Evolutionary conservation across 2,888 invertebrate genomes (phyloP).

Genomic region (Mesoligia furuncula): DNA sequence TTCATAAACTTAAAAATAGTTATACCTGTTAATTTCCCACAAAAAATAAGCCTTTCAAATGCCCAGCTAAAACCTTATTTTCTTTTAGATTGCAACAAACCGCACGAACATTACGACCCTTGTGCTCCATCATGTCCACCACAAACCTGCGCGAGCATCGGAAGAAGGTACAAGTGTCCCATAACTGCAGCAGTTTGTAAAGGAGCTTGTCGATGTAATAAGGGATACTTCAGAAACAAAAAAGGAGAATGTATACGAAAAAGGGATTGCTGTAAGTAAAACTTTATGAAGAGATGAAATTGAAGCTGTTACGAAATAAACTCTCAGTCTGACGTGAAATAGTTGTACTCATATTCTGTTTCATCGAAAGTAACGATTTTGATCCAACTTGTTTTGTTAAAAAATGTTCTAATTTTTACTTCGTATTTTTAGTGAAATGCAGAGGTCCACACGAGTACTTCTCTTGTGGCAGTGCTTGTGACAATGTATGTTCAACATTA

Average conservation of each 20-base stretch:
- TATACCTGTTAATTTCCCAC: not conserved
- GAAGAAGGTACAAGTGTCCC: constrained; percentile 43
- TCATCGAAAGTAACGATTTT: not conserved
- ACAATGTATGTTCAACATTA: constrained; percentile 75
- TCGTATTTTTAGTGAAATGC: constrained; percentile 64
- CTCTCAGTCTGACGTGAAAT: not conserved
- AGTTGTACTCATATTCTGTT: not conserved
- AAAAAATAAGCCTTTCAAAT: not conserved
- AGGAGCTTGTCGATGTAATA: constrained; percentile 48
- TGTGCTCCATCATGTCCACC: constrained; percentile 58
- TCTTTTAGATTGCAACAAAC: constrained; percentile 42
- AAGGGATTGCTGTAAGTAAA: constrained; percentile 51
- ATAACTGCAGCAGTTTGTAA: constrained; percentile 35
- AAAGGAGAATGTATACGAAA: constrained; percentile 48
- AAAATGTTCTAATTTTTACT: not conserved
- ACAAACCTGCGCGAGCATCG: constrained; percentile 58
- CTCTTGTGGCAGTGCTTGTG: constrained; percentile 75
- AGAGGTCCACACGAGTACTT: constrained; percentile 70
- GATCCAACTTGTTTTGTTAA: not conserved
- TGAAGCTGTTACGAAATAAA: not conserved
- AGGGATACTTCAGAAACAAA: constrained; percentile 52
- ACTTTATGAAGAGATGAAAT: not conserved
- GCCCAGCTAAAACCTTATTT: not conserved
- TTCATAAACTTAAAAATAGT: not conserved
- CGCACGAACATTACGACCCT: constrained; percentile 49